Percentiles rank a stretch among this genome's conserved stretches.
Conservation (phyloP, 2,113 vertebrate species). For the Cebus imitator region DNA sequence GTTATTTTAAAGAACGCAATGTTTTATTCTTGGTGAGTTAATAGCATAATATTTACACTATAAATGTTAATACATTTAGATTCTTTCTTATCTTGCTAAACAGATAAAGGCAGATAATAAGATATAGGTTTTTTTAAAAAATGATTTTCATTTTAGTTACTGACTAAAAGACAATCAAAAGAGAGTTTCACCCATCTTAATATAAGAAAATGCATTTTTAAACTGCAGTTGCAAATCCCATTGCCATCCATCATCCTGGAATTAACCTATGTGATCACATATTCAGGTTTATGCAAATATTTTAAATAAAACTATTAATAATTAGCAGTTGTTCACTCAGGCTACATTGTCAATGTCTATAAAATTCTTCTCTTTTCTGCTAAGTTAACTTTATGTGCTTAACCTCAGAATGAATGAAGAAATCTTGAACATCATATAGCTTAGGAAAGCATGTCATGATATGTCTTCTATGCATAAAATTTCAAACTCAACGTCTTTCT, state of each 20-base stretch:
- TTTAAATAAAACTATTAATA: constrained; percentile 7
- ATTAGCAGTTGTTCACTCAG: background rate
- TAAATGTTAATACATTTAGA: background rate
- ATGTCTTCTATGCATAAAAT: background rate
- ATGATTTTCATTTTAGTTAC: constrained; percentile 33
- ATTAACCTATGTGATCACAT: background rate
- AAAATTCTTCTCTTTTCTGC: background rate
- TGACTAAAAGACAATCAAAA: constrained; percentile 38
- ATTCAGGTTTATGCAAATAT: constrained; percentile 20
- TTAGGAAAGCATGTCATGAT: background rate
- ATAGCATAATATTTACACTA: background rate
- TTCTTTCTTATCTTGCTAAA: constrained; percentile 16
- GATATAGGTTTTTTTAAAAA: background rate
- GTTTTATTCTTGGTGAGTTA: background rate
- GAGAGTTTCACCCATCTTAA: background rate
- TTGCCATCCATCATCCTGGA: background rate
- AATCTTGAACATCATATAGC: background rate
- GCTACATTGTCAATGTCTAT: background rate
- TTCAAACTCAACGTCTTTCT: background rate
- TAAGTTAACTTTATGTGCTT: background rate
- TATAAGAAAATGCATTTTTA: background rate
- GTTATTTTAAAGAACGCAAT: background rate
- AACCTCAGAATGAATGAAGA: background rate
- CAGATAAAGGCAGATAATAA: background rate
- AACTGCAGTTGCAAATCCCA: constrained; percentile 18